A percentile compares a stretch with the other conserved stretches of the same genome.
Evolutionary conservation across 2,888 invertebrate species (phyloP).

Genomic region (Diarsia brunnea): DNA sequence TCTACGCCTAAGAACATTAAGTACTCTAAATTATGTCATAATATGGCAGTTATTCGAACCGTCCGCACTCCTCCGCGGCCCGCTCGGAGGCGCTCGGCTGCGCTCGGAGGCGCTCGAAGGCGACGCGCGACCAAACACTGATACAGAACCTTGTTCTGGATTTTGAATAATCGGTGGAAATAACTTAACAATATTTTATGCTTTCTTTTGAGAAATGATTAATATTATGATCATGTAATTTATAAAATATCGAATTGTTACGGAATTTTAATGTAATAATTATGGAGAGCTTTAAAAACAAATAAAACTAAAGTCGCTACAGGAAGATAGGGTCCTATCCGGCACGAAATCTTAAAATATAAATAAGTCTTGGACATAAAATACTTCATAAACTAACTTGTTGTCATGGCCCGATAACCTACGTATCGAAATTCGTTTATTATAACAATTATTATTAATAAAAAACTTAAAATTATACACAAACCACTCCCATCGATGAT

Average conservation of each 20-base stretch:
- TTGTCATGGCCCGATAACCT: slow-evolving; percentile 90
- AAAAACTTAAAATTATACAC: slow-evolving; percentile 85
- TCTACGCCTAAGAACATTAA: slow-evolving; percentile 86
- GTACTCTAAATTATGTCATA: slow-evolving; percentile 89
- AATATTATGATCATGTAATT: slow-evolving; percentile 37
- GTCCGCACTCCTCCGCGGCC: slow-evolving; percentile 87
- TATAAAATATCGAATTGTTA: slow-evolving; percentile 30
- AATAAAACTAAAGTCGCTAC: slow-evolving; percentile 62
- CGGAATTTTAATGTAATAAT: slow-evolving; percentile 18
- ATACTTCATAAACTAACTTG: slow-evolving; percentile 83
- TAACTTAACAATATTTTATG: slow-evolving; percentile 74
- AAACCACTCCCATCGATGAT: slow-evolving; percentile 88
- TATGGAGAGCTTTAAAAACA: slow-evolving; percentile 54
- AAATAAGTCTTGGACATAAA: slow-evolving; percentile 87
- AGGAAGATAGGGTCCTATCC: slow-evolving; percentile 68
- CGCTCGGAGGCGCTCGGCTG: slow-evolving; percentile 68
- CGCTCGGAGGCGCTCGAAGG: slow-evolving; percentile 58
- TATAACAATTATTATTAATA: slow-evolving; percentile 83
- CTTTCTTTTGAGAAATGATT: slow-evolving; percentile 50
- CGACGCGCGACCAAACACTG: slow-evolving; percentile 68
- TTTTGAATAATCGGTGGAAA: slow-evolving; percentile 89
- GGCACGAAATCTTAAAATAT: slow-evolving; percentile 79
- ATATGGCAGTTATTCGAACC: slow-evolving; percentile 91
- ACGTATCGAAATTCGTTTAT: slow-evolving; percentile 84
- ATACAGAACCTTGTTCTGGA: slow-evolving; percentile 86